phyloP scores from a whole-genome alignment of 2,888 invertebrate species.

The Tenthredo notha region DNA sequence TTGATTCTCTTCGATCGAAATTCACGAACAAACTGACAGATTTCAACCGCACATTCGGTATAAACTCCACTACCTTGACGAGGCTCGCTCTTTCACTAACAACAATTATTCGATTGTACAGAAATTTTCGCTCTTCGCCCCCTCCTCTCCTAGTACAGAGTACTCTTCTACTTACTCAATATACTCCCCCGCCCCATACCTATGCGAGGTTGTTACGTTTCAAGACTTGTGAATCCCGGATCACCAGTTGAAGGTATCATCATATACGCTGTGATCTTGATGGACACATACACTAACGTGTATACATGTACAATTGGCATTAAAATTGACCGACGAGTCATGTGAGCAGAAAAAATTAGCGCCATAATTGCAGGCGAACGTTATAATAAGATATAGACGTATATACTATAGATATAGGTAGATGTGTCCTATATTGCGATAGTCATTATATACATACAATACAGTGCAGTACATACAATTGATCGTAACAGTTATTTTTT shows the following conservation, averaged over 20 bases:
- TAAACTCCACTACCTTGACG: slow-evolving; percentile 4
- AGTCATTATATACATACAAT: too few species aligned
- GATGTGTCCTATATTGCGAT: too few species aligned
- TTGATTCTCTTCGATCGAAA: slow-evolving; percentile 21
- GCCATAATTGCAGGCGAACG: neutral
- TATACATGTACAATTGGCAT: neutral
- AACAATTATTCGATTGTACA: neutral
- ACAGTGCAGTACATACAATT: too few species aligned
- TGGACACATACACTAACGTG: too few species aligned
- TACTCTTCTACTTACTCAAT: neutral
- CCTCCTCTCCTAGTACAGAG: neutral
- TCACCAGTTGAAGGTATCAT: neutral
- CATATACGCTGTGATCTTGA: neutral
- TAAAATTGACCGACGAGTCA: neutral
- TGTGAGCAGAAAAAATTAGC: neutral
- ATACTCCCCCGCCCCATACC: neutral
- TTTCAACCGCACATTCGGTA: neutral
- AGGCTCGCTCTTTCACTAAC: slow-evolving; percentile 14
- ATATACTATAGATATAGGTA: neutral
- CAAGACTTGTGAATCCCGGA: neutral
- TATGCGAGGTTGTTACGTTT: slow-evolving; percentile 1
- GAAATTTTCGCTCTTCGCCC: neutral
- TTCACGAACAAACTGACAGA: slow-evolving; percentile 34
- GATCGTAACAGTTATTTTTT: neutral
- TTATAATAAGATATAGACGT: neutral